Base-by-base conservation (phyloP, 2,888 invertebrate species). In the Globia sparganii region DNA sequence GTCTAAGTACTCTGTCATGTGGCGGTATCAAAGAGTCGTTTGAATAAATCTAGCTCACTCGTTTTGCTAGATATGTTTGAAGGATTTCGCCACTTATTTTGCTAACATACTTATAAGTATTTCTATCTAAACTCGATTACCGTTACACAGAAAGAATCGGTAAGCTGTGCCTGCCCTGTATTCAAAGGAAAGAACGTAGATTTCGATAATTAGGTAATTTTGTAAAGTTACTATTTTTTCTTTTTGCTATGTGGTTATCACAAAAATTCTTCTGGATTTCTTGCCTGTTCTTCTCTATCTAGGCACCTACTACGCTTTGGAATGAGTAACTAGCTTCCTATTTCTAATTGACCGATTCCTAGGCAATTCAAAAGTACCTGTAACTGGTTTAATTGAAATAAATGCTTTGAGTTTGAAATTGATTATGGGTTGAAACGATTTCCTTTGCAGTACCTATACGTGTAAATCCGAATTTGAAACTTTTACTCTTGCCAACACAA, bases 11-110 rank as follows among this genome's bases (percentile, higher is more conserved):
- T 34, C 21, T 64, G 80, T 74, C 58, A 62, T 75, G 53, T 80
- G 58, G 28, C 0, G 15, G n/a, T 61, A 80, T 78, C 40, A 80
- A 78, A 78, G n/a, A 74, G 53, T 66, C 74, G 53, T 74, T 74
- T 80, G 65, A 31, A 37, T 37, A 37, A 66, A n/a, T 73, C 59
- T 73, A 66, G 59, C 34, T 66, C 21, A 25, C 25, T 28, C 28
- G 13, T 61, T 67, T 37, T 0, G 53, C 28, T 46, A 46, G 28
- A 61, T 43, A 15, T 53, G 34, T 43, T 2, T 28, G 34, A 53
- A 2, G 40, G 40, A 56, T 64, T 43, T 8, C 1, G 61, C 21
- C 5, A 65, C 1, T 65, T 75, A 37, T 46, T 46, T 56, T 43
- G 6, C 18, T 28, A 21, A 46, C 4, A 11, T 21, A 58, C 21